phyloP scores from a whole-genome alignment of 2,797 vertebrate genomes.

The Gambusia yucatana region DNA sequence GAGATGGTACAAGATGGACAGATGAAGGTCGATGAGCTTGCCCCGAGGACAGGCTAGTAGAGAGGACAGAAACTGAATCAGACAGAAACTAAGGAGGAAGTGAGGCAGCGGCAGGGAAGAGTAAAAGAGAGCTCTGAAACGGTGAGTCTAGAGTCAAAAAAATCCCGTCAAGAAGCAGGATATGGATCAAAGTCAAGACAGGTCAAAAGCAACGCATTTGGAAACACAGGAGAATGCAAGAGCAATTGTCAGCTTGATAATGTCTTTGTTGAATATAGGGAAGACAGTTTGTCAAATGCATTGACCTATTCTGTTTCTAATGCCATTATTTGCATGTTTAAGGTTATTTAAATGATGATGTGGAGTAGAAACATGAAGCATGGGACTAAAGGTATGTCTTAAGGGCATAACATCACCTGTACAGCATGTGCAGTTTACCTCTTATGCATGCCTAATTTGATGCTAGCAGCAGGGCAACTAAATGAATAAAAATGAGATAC shows the following conservation, averaged over 20 bases:
- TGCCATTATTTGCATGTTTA: constrained; percentile 29
- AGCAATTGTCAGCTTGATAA: constrained; percentile 33
- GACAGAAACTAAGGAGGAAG: constrained; percentile 30
- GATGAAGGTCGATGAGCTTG: constrained; percentile 60
- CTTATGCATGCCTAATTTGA: constrained; percentile 25
- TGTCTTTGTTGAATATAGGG: constrained; percentile 16
- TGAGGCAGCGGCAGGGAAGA: constrained; percentile 21
- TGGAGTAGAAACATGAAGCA: constrained; percentile 11
- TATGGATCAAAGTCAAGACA: constrained; percentile 54
- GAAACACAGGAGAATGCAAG: constrained; percentile 41
- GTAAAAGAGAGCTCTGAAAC: constrained; percentile 37
- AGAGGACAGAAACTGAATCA: constrained; percentile 46
- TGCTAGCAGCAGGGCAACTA: constrained; percentile 22
- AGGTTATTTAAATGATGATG: constrained; percentile 20
- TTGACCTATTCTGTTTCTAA: constrained; percentile 8
- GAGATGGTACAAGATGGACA: constrained; percentile 44
- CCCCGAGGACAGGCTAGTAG: constrained; percentile 57
- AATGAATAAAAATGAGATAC: constrained; percentile 42
- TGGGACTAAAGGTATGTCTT: constrained; percentile 20
- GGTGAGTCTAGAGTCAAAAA: constrained; percentile 31
- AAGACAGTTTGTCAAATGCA: neutral
- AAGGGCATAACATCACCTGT: constrained; percentile 16
- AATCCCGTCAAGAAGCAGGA: constrained; percentile 42
- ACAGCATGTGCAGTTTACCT: constrained; percentile 11
- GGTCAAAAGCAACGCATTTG: constrained; percentile 43